Base-by-base conservation (phyloP, 2,113 vertebrate genomes). In the Embiotoca jacksoni region DNA sequence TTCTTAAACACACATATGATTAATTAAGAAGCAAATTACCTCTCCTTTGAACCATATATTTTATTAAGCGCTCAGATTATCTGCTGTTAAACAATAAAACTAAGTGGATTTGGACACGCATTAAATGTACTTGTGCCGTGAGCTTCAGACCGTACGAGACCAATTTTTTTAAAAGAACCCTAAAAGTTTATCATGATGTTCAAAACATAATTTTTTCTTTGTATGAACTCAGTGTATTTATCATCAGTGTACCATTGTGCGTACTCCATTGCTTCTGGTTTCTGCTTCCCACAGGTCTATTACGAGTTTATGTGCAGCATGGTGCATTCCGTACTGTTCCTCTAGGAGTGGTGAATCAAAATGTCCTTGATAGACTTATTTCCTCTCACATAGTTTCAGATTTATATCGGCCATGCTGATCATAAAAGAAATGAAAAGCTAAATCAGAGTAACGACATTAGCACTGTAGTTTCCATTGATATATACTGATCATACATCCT, bases 371-470 rank as follows among this genome's bases (percentile, higher is more conserved):
- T 36, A 41, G 36, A 64, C 16, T 71, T 57, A 65, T 61, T 64
- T 66, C 50, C 7, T 6, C 36, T 37, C 52, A 7, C 65, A 50
- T 7, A 30, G 47, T 23, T 60, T 49, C n/a, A 31, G 75, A 68
- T 88, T 44, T 79, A 60, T 49, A 41, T 55, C 44, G 52, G 56
- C 56, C 49, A 13, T 68, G 72, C 14, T 68, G 37, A 49, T 54
- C 6, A 53, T 78, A 58, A 44, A 72, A 54, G 76, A 62, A 86
- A 80, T 73, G 23, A 63, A 83, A 71, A 52, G 32, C 32, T 52
- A 55, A 75, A 73, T 70, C 62, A 69, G 59, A 56, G 41, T 16
- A 39, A 69, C 16, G 47, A 23, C n/a, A 23, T 41, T 16, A 8
- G 49, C 50, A 7, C 58, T 52, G 60, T 37, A 56, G 44, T 55